phyloP scores from a whole-genome alignment of 1,140 invertebrate species.

The Drosophila busckii region DNA sequence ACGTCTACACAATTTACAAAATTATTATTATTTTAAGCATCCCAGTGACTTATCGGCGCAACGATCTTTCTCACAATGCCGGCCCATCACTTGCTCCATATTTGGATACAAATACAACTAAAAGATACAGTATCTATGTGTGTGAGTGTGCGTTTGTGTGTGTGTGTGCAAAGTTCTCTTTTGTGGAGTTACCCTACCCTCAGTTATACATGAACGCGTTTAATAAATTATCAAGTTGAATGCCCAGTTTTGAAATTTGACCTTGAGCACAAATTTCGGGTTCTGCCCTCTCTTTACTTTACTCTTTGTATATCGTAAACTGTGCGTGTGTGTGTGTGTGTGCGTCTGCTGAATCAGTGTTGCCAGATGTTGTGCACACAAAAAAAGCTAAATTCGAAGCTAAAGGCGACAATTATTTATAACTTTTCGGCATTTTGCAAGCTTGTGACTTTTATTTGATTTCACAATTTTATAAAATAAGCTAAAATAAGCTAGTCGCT shows the following conservation, averaged over 20 bases:
- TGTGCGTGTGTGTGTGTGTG: neutral
- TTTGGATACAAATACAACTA: slow-evolving; percentile 15
- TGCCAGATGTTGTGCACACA: neutral
- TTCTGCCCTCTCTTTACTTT: slow-evolving; percentile 30
- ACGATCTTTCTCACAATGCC: slow-evolving; percentile 28
- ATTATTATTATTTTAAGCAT: slow-evolving; percentile 10
- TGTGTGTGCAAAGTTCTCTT: slow-evolving; percentile 21
- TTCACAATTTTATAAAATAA: too few species aligned
- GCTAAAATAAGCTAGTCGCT: too few species aligned
- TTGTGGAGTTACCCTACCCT: slow-evolving; percentile 45
- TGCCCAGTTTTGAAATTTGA: slow-evolving; percentile 75
- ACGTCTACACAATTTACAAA: too few species aligned
- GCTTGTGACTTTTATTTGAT: too few species aligned
- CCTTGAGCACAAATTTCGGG: slow-evolving; percentile 70
- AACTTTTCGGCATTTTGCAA: too few species aligned
- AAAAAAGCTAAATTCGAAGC: too few species aligned
- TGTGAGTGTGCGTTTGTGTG: slow-evolving; percentile 10
- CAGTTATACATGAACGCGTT: slow-evolving; percentile 63
- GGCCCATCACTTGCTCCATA: slow-evolving; percentile 27
- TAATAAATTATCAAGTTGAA: slow-evolving; percentile 78
- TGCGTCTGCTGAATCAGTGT: neutral
- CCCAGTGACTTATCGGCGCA: slow-evolving; percentile 18
- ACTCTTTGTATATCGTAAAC: slow-evolving; percentile 4
- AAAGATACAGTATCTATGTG: slow-evolving; percentile 9
- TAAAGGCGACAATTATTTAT: too few species aligned